Percentiles rank a stretch among this genome's conserved stretches.
Conservation (phyloP, 2,113 vertebrate genomes). For the Gymnarchus niloticus region DNA sequence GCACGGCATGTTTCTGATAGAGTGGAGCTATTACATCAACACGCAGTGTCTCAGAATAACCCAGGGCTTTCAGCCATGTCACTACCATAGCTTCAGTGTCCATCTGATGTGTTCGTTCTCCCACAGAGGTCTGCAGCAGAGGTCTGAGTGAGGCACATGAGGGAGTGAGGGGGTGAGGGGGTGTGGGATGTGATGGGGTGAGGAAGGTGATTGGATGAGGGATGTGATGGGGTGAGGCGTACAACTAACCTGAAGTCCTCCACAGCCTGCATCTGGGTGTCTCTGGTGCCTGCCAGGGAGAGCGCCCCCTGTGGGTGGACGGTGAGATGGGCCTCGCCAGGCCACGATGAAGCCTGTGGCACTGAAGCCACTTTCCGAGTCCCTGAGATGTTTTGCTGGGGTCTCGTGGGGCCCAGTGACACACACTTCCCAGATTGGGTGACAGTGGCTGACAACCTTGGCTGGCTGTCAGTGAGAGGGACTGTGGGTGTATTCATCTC, state of each 20-base stretch:
- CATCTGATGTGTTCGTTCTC: not conserved
- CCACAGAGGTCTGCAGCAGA: not conserved
- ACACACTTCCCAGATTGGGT: slow-evolving; percentile 33
- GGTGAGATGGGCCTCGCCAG: slow-evolving; percentile 46
- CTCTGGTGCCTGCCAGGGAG: slow-evolving; percentile 61
- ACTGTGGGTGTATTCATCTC: slow-evolving; percentile 36
- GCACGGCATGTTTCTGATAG: not conserved
- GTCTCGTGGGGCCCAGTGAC: not conserved
- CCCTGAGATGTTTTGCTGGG: slow-evolving; percentile 35
- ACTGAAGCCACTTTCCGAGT: slow-evolving; percentile 56
- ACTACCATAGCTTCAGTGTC: not conserved
- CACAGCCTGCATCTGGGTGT: slow-evolving; percentile 52
- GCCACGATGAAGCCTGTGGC: slow-evolving; percentile 52
- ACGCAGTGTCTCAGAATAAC: not conserved
- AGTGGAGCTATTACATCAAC: not conserved
- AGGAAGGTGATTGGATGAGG: not conserved
- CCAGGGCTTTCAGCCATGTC: not conserved
- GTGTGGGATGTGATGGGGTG: not conserved
- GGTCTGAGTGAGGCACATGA: not conserved
- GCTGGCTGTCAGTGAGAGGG: slow-evolving; percentile 27
- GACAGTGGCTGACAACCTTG: slow-evolving; percentile 31
- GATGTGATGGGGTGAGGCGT: not conserved
- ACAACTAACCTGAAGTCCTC: slow-evolving; percentile 65
- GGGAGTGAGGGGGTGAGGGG: not conserved
- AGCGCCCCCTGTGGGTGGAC: slow-evolving; percentile 56